Conservation (phyloP, 2,113 vertebrate species). For the Microtus ochrogaster region DNA sequence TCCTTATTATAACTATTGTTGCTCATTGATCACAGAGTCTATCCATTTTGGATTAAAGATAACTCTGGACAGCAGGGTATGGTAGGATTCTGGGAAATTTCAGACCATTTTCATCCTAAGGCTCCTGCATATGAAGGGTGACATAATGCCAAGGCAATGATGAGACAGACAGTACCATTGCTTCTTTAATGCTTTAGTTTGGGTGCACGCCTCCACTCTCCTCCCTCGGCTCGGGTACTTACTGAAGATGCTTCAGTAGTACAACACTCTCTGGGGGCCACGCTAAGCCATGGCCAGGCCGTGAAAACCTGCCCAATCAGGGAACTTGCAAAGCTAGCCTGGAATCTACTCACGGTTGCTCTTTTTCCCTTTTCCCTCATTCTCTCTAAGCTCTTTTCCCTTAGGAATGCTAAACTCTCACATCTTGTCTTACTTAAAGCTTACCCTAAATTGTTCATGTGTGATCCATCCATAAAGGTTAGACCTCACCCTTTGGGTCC, state of each 20-base stretch:
- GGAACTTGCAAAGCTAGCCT: not conserved
- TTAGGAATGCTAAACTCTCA: not conserved
- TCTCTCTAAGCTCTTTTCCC: constrained; percentile 1
- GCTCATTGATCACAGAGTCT: not conserved
- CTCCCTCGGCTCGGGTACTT: not conserved
- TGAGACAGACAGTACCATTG: not conserved
- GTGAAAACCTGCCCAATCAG: not conserved
- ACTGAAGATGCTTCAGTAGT: not conserved
- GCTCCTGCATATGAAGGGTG: not conserved
- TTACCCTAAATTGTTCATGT: not conserved
- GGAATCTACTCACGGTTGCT: not conserved
- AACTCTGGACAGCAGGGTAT: not conserved
- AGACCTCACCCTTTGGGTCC: not conserved
- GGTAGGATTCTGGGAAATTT: not conserved
- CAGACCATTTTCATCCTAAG: not conserved
- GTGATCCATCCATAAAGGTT: not conserved
- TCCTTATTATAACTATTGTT: constrained; percentile 7
- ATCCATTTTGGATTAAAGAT: not conserved
- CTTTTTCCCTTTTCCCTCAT: not conserved
- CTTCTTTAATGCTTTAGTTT: not conserved
- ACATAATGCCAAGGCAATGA: not conserved
- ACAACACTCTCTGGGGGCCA: not conserved
- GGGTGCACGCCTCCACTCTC: not conserved
- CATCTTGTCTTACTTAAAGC: not conserved
- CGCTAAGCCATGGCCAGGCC: not conserved